phyloP scores from a whole-genome alignment of 2,113 vertebrate genomes.

The Glareola pratincola region DNA sequence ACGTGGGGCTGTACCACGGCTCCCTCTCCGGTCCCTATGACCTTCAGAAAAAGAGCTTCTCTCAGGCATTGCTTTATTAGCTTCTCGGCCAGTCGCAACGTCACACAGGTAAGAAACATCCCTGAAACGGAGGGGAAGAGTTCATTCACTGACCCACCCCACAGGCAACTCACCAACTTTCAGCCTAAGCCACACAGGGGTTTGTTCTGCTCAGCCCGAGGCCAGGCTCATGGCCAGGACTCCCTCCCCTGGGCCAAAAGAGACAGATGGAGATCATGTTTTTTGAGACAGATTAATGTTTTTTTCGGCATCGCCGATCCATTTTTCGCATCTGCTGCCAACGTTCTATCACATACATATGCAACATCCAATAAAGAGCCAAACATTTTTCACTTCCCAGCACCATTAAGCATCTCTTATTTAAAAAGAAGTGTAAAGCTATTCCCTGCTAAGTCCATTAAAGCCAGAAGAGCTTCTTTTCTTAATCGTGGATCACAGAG shows the following conservation, averaged over 20 bases:
- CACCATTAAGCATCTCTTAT: fast-evolving
- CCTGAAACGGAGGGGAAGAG: slow-evolving; percentile 56
- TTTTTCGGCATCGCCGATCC: background rate
- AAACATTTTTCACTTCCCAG: background rate
- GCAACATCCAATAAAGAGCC: background rate
- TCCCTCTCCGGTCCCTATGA: background rate
- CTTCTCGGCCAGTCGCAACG: slow-evolving; percentile 46
- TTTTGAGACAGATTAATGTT: background rate
- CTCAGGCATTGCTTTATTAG: background rate
- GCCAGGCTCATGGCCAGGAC: background rate
- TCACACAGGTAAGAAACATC: slow-evolving; percentile 87
- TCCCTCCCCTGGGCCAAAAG: background rate
- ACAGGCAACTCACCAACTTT: background rate
- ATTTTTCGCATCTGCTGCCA: background rate
- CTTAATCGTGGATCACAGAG: slow-evolving; percentile 10
- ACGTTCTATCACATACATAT: background rate
- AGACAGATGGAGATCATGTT: fast-evolving
- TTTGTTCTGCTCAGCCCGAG: background rate
- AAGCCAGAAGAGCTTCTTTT: slow-evolving; percentile 20
- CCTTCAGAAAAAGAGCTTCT: background rate
- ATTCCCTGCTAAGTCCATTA: background rate
- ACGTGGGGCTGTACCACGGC: background rate
- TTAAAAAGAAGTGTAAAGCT: background rate
- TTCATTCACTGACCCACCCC: background rate
- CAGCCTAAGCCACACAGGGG: fast-evolving